A percentile compares a stretch with the other conserved stretches of the same genome.
Evolutionary conservation across 2,888 invertebrate species (phyloP).

Genomic region (Cheilosia vulpina): DNA sequence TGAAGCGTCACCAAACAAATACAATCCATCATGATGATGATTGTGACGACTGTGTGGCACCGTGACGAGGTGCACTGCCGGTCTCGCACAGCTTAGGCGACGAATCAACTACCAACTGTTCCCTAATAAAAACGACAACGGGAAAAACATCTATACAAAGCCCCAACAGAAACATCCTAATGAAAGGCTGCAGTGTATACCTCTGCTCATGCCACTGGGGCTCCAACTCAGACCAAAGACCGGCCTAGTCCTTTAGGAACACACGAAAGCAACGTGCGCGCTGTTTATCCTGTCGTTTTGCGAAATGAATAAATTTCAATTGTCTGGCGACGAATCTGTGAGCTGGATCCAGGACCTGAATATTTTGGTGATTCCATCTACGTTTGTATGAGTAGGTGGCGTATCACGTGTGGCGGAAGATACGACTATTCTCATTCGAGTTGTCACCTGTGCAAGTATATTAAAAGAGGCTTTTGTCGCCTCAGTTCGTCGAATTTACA

Average conservation of each 20-base stretch:
- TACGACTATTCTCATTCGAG: slow-evolving; percentile 55
- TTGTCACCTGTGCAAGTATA: slow-evolving; percentile 73
- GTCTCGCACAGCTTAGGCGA: slow-evolving; percentile 50
- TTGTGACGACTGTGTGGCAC: slow-evolving; percentile 47
- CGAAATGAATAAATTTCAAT: slow-evolving; percentile 74
- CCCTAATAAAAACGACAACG: background rate
- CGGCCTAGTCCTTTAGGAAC: slow-evolving; percentile 19
- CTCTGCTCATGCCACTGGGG: slow-evolving; percentile 1
- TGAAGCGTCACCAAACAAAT: slow-evolving; percentile 63
- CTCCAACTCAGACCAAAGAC: background rate
- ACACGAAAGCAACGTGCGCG: slow-evolving; percentile 3
- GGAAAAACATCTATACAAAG: slow-evolving; percentile 13
- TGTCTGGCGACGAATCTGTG: slow-evolving; percentile 54
- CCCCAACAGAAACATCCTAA: slow-evolving; percentile 32
- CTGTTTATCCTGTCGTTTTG: slow-evolving; percentile 40
- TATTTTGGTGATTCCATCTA: slow-evolving; percentile 35
- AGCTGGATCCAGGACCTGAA: slow-evolving; percentile 30
- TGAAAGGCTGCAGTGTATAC: slow-evolving; percentile 45
- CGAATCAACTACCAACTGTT: slow-evolving; percentile 32
- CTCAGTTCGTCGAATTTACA: slow-evolving; percentile 69
- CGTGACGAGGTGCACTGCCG: slow-evolving; percentile 26
- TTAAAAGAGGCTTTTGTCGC: slow-evolving; percentile 74
- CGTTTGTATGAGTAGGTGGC: slow-evolving; percentile 8
- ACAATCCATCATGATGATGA: slow-evolving; percentile 62
- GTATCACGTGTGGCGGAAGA: slow-evolving; percentile 54